Percentiles rank a stretch among this genome's conserved stretches.
These are phyloP conservation scores for Mimas tiliae DNA, from an alignment of 2,888 invertebrate genomes.

Conservation along the genomic window DNA sequence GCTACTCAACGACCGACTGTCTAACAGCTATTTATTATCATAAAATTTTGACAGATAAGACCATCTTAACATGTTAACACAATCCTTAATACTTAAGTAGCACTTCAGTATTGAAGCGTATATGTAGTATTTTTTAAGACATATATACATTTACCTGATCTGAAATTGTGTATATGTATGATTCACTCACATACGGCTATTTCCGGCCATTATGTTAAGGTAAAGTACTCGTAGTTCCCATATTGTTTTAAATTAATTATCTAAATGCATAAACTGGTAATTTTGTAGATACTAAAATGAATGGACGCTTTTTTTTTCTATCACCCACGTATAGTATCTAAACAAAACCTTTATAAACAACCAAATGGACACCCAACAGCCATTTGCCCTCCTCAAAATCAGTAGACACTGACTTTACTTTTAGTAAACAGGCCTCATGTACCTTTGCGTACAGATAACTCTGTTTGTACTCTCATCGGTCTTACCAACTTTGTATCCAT, in stretches of 20 bases:
- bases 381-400: neutral
- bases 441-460: slow-evolving; percentile 19
- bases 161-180: too few species aligned
- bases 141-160: too few species aligned
- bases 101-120: too few species aligned
- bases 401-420: neutral
- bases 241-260: too few species aligned
- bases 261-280: neutral
- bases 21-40: too few species aligned
- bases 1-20: too few species aligned
- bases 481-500: slow-evolving; percentile 33
- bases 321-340: neutral
- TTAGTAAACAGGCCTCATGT: neutral
- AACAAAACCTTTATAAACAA: neutral
- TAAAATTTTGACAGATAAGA: too few species aligned
- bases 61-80: too few species aligned
- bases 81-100: too few species aligned
- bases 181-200: too few species aligned
- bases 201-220: neutral
- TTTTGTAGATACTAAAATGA: neutral
- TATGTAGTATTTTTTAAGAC: too few species aligned
- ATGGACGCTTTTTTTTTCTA: neutral
- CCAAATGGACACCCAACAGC: neutral
- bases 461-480: slow-evolving; percentile 31
- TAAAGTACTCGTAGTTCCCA: neutral